A percentile compares a stretch with the other conserved stretches of the same genome.
These are phyloP conservation scores for Mus caroli DNA, from an alignment of 2,797 vertebrate genomes.

Conservation along the genomic window DNA sequence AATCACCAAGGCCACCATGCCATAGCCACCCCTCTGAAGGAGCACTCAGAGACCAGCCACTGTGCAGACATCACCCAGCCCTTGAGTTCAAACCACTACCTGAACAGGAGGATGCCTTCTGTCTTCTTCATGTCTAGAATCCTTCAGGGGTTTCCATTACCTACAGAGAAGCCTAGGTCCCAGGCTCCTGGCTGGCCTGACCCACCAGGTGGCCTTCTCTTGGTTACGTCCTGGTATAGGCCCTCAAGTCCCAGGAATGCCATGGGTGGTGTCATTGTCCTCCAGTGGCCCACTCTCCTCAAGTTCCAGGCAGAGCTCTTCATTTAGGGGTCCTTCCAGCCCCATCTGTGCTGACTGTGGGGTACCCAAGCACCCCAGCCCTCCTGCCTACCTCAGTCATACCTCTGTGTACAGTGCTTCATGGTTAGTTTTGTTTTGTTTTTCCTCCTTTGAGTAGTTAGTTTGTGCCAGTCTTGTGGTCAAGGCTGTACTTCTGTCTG, in stretches of 20 bases:
- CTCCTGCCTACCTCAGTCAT: neutral
- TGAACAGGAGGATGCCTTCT: neutral
- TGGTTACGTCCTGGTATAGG: neutral
- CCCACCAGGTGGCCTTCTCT: neutral
- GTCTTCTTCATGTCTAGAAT: neutral
- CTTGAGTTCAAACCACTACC: neutral
- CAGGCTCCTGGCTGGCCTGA: neutral
- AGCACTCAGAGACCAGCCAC: neutral
- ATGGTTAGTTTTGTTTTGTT: too few relatives aligned
- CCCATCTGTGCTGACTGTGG: neutral
- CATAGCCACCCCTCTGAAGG: neutral
- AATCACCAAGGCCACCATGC: neutral
- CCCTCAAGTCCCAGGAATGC: neutral
- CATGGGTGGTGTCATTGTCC: neutral
- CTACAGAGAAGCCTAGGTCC: neutral
- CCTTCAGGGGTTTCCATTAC: neutral
- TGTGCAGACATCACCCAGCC: accelerated
- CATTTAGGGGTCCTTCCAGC: neutral
- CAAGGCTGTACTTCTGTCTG: neutral
- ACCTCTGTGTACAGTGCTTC: neutral
- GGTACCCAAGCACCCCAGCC: too few relatives aligned
- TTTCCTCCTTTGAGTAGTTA: neutral
- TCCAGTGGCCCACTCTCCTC: neutral
- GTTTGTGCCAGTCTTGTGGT: neutral
- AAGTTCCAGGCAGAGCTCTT: neutral